Base-by-base conservation (phyloP, 2,113 vertebrate genomes). In the Loxodonta africana region DNA sequence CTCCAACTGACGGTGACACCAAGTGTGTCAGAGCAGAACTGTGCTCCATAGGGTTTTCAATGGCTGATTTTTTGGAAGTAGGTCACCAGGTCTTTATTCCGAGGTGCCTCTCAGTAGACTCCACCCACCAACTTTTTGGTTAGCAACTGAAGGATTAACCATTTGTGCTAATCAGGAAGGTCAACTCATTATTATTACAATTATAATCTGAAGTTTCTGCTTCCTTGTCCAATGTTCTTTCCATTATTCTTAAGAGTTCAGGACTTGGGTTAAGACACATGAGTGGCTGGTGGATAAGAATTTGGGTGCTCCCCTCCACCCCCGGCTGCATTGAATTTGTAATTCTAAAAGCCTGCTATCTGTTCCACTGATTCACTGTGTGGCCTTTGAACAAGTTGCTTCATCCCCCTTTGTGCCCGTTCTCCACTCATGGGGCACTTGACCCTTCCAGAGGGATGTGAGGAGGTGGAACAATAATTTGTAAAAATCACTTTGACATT, bases 191-290 rank as follows among this genome's bases (percentile, higher is more conserved):
- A 71, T 30, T 2, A 67, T 67, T 9, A 11, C 6, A 5, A 17
- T 65, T 20, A 12, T 62, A 9, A 71, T 48, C 28, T 8, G 0
- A 33, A 17, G 0, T 20, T 23, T 25, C 26, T 0, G 0, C 25
- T 6, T 78, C 69, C 5, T 41, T 0, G 1, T 15, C 82, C 23
- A 10, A 6, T 0, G 6, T 8, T 44, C 30, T 51, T 30, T 33
- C 26, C 0, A 0, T 15, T 30, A 1, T 1, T 0, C 37, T n/a
- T 53, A 37, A 21, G 23, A 17, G 33, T 46, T 78, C 76, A 87
- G 37, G 57, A 30, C 37, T 8, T 6, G 5, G 28, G n/a, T 28
- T 15, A 48, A 14, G 78, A 41, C 14, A 26, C 7, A 1, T 17
- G 14, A 41, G 48, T 65, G 41, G 48, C 9, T 0, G 8, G 73